Evolutionary conservation across 1,140 invertebrate genomes (phyloP).

Genomic region (Episyrphus balteatus): DNA sequence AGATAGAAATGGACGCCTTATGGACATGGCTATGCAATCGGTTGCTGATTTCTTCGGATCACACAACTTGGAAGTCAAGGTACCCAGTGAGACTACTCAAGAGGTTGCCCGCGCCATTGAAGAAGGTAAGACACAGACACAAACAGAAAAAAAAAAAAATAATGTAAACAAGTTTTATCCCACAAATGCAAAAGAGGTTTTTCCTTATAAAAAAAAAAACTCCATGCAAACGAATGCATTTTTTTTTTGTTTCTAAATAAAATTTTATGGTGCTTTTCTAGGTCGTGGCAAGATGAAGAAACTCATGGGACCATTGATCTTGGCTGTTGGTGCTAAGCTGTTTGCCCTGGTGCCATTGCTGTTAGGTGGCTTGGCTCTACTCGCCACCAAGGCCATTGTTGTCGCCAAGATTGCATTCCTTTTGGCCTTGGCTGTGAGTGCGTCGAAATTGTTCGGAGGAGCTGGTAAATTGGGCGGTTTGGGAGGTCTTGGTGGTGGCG

Average conservation of each 20-base stretch:
- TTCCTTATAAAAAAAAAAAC: too few relatives aligned
- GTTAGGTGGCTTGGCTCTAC: slow-evolving; percentile 53
- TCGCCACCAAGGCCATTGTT: slow-evolving; percentile 62
- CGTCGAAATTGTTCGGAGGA: slow-evolving; percentile 53
- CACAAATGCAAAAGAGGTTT: too few relatives aligned
- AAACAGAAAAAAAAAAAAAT: neutral
- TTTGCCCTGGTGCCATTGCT: slow-evolving; percentile 55
- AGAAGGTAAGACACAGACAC: slow-evolving; percentile 41
- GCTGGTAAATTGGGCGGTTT: slow-evolving; percentile 34
- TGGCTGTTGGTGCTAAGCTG: slow-evolving; percentile 54
- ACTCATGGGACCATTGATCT: slow-evolving; percentile 49
- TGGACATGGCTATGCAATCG: slow-evolving; percentile 44
- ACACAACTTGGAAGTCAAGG: slow-evolving; percentile 48
- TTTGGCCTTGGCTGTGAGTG: slow-evolving; percentile 50
- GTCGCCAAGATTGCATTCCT: slow-evolving; percentile 64
- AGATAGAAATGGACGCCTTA: slow-evolving; percentile 41
- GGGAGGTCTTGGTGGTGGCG: slow-evolving; percentile 19
- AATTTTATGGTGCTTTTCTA: slow-evolving; percentile 16
- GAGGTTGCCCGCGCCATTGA: slow-evolving; percentile 44
- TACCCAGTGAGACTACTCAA: slow-evolving; percentile 42
- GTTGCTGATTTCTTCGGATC: slow-evolving; percentile 43
- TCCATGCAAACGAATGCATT: slow-evolving; percentile 8
- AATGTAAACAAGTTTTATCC: too few relatives aligned
- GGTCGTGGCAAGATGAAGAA: slow-evolving; percentile 65
- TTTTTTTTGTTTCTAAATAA: slow-evolving; percentile 1